These are phyloP conservation scores for Ypsolopha sequella DNA, from an alignment of 2,888 invertebrate genomes.

Conservation along the genomic window DNA sequence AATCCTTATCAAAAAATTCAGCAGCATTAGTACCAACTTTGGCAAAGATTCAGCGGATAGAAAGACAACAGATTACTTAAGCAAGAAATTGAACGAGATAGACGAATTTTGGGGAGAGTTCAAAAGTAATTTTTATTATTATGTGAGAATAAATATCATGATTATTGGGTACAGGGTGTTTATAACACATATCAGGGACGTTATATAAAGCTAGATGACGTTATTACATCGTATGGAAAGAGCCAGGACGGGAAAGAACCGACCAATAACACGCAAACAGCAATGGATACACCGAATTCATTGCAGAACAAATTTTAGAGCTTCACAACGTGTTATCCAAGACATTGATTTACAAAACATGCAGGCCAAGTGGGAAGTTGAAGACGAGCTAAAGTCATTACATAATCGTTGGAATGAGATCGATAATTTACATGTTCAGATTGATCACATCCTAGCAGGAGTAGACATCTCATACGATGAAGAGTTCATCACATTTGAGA, in stretches of 20 bases:
- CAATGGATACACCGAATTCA: background rate
- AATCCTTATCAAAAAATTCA: too few relatives aligned
- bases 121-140: background rate
- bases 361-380: constrained; percentile 10
- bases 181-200: too few relatives aligned
- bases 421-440: constrained; percentile 4
- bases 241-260: background rate
- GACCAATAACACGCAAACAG: background rate
- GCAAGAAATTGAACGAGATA: background rate
- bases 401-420: constrained; percentile 4
- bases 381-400: constrained; percentile 7
- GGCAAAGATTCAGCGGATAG: background rate
- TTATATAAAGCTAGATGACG: background rate
- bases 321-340: constrained; percentile 4
- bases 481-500: background rate
- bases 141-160: background rate
- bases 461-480: background rate
- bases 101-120: background rate
- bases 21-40: too few relatives aligned
- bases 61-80: background rate
- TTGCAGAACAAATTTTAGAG: constrained; percentile 7
- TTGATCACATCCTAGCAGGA: constrained; percentile 2
- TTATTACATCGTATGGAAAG: background rate
- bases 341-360: constrained; percentile 4
- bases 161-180: too few relatives aligned